Percentiles rank a stretch among this genome's conserved stretches.
Conservation (phyloP, 2,113 vertebrate species). For the Heliornis fulica region DNA sequence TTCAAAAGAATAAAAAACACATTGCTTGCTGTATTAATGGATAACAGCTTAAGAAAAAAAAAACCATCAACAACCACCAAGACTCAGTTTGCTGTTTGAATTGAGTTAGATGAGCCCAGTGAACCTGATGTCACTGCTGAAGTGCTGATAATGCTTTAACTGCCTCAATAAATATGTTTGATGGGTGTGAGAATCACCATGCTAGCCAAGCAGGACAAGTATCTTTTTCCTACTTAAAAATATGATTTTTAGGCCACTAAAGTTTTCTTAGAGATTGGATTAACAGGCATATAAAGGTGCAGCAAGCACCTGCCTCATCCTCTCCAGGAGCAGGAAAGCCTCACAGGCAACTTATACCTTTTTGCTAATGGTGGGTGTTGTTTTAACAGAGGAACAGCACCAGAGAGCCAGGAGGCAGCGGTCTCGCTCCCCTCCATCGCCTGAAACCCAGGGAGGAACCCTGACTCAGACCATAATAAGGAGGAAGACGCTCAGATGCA, state of each 20-base stretch:
- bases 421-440: background rate
- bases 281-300: background rate
- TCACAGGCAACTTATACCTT: background rate
- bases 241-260: background rate
- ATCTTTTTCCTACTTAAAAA: background rate
- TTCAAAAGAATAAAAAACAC: background rate
- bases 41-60: background rate
- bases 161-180: background rate
- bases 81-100: background rate
- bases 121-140: background rate
- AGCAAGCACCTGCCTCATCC: background rate
- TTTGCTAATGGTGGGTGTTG: background rate
- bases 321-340: background rate
- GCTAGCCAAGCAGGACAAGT: background rate
- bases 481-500: background rate
- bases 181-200: background rate
- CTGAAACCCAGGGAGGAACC: background rate
- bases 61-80: background rate
- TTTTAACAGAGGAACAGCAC: constrained; percentile 69
- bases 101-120: background rate
- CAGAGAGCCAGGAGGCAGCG: constrained; percentile 22
- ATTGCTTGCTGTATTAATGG: background rate
- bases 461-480: background rate
- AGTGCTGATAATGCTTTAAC: background rate
- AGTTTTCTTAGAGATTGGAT: background rate